Evolutionary conservation across 2,113 vertebrate genomes (phyloP).

Genomic region (Lasiurus cinereus): DNA sequence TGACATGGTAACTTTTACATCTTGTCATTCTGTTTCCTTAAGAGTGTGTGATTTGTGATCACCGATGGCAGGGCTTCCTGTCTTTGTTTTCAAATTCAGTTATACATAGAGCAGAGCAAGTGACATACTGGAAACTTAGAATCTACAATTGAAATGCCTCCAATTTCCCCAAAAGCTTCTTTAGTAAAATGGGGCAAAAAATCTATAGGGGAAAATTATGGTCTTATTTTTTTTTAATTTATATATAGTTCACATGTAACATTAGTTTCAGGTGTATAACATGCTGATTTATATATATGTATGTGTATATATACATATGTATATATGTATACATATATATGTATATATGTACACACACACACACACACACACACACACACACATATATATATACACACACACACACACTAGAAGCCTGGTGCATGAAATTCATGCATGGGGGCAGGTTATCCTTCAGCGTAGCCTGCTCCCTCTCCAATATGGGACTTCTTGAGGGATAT

Average conservation of each 20-base stretch:
- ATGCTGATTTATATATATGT: not conserved
- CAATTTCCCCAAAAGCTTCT: not conserved
- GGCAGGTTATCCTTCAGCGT: too few relatives aligned
- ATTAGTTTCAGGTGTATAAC: not conserved
- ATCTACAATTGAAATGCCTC: not conserved
- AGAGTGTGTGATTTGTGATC: conserved; percentile 58
- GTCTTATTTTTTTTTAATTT: not conserved
- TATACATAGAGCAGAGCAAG: not conserved
- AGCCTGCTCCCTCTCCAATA: too few relatives aligned
- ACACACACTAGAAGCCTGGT: too few relatives aligned
- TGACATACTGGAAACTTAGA: conserved; percentile 11
- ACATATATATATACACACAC: too few relatives aligned
- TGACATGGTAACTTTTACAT: conserved; percentile 65
- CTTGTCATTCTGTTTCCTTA: conserved; percentile 71
- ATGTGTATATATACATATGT: too few relatives aligned
- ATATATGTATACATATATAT: too few relatives aligned
- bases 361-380: too few relatives aligned
- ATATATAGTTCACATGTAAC: not conserved
- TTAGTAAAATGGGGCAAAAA: not conserved
- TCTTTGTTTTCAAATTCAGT: conserved; percentile 68
- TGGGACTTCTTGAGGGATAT: too few relatives aligned
- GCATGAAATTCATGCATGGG: too few relatives aligned
- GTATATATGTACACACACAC: too few relatives aligned
- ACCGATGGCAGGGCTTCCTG: conserved; percentile 35
- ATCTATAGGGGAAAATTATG: not conserved